A percentile compares a stretch with the other conserved stretches of the same genome.
These are phyloP conservation scores for Orchesella flavescens DNA, from an alignment of 2,888 invertebrate genomes.

Conservation along the genomic window DNA sequence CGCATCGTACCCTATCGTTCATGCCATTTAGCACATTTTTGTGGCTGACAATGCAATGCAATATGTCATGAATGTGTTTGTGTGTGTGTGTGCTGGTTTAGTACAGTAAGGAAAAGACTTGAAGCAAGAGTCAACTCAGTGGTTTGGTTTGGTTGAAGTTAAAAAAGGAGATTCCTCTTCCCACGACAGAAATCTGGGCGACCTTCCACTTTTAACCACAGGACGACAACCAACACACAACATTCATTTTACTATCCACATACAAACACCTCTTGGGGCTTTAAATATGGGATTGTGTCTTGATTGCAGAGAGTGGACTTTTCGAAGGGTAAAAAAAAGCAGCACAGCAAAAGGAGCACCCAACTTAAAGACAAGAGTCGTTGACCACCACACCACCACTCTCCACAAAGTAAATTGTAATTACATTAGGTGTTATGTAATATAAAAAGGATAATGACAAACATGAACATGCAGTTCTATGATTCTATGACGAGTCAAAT, in stretches of 20 bases:
- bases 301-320: background rate
- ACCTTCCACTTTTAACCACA: slow-evolving; percentile 47
- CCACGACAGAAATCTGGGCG: slow-evolving; percentile 61
- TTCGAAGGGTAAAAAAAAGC: slow-evolving; percentile 46
- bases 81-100: too few relatives aligned
- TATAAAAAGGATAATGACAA: slow-evolving; percentile 5
- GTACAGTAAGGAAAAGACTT: background rate
- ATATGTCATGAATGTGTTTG: too few relatives aligned
- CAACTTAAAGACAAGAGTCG: slow-evolving; percentile 43
- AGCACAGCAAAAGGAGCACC: slow-evolving; percentile 8
- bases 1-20: too few relatives aligned
- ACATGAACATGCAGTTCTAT: background rate
- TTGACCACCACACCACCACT: slow-evolving; percentile 44
- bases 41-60: too few relatives aligned
- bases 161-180: slow-evolving; percentile 61
- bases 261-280: background rate
- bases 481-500: too few relatives aligned
- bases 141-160: too few relatives aligned
- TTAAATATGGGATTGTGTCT: background rate
- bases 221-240: slow-evolving; percentile 6
- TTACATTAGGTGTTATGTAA: slow-evolving; percentile 34
- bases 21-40: too few relatives aligned
- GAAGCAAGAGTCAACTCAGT: background rate
- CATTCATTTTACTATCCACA: slow-evolving; percentile 15
- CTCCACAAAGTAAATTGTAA: slow-evolving; percentile 17